Percentiles rank a stretch among this genome's conserved stretches.
These are phyloP conservation scores for Phylloscopus collybita DNA, from an alignment of 2,797 vertebrate species.

Conservation along the genomic window DNA sequence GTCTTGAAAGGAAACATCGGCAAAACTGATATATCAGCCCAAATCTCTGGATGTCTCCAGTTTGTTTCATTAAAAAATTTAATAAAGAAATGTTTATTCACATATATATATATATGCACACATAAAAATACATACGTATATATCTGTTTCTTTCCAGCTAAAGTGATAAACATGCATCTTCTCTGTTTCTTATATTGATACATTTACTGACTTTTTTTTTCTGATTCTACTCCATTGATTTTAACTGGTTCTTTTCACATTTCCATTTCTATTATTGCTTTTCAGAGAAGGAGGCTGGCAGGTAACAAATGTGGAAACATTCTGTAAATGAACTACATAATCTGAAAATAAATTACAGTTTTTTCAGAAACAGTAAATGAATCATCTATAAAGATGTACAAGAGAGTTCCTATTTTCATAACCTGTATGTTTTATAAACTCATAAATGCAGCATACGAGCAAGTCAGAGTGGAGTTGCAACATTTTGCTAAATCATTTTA, in stretches of 20 bases:
- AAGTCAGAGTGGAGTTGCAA: not conserved
- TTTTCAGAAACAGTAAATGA: slow-evolving; percentile 39
- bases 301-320: slow-evolving; percentile 14
- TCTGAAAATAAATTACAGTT: slow-evolving; percentile 1
- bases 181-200: not conserved
- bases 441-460: not conserved
- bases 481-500: slow-evolving; percentile 25
- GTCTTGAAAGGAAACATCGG: not conserved
- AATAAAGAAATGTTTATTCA: not conserved
- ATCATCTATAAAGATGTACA: not conserved
- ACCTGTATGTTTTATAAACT: slow-evolving; percentile 24
- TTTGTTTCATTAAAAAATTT: not conserved
- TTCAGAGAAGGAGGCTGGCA: slow-evolving; percentile 5
- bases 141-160: not conserved
- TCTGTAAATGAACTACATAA: slow-evolving; percentile 11
- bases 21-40: not conserved
- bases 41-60: not conserved
- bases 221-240: not conserved
- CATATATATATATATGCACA: not conserved
- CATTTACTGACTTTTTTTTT: not conserved
- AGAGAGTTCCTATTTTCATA: slow-evolving; percentile 20
- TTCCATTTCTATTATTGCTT: slow-evolving; percentile 16
- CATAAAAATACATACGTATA: not conserved
- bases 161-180: not conserved
- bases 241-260: not conserved